A percentile compares a stretch with the other conserved stretches of the same genome.
Conservation (phyloP, 1,140 invertebrate species). For the Trachymyrmex cornetzi region DNA sequence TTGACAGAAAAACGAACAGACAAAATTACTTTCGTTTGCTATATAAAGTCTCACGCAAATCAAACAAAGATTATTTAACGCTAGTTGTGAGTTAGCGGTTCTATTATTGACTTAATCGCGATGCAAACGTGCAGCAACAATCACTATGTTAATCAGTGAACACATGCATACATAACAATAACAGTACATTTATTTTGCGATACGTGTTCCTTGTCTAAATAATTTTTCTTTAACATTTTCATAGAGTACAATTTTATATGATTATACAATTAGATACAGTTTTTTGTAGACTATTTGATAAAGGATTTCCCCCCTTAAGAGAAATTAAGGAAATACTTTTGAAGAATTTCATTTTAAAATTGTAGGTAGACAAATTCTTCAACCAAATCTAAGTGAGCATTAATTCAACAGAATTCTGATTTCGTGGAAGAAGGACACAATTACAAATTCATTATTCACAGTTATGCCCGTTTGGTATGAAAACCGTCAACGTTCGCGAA, state of each 20-base stretch:
- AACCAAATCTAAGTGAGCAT: background rate
- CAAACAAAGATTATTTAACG: background rate
- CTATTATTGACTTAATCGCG: slow-evolving; percentile 3
- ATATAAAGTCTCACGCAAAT: background rate
- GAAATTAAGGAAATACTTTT: background rate
- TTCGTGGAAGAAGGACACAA: background rate
- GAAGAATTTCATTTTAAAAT: background rate
- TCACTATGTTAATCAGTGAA: background rate
- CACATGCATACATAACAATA: background rate
- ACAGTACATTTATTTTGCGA: background rate
- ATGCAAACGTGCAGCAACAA: slow-evolving; percentile 3
- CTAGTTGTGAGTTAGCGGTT: background rate
- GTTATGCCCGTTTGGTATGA: no score
- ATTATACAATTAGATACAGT: no score
- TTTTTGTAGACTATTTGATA: background rate
- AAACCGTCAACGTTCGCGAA: background rate
- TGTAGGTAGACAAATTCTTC: background rate
- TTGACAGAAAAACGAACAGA: background rate
- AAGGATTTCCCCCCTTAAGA: background rate
- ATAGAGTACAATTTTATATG: no score
- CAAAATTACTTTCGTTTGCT: background rate
- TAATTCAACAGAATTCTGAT: background rate
- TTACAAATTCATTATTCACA: slow-evolving; percentile 3
- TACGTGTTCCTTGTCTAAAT: background rate
- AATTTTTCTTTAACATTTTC: background rate